Percentiles rank a stretch among this genome's conserved stretches.
Conservation (phyloP, 1,140 invertebrate genomes). For the Drosophila varians region DNA sequence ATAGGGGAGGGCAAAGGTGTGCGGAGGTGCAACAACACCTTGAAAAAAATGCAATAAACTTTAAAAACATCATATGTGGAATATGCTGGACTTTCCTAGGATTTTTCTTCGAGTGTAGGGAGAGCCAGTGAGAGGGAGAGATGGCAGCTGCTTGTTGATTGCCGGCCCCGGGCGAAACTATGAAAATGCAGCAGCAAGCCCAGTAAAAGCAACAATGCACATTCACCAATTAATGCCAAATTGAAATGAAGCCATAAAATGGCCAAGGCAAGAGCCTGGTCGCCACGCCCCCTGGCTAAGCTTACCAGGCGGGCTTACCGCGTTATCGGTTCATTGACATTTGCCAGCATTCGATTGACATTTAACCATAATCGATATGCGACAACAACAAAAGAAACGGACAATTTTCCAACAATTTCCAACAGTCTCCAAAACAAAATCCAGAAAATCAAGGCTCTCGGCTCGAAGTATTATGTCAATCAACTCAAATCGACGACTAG, state of each 20-base stretch:
- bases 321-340: slow-evolving; percentile 56
- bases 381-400: slow-evolving; percentile 7
- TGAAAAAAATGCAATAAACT: too few relatives aligned
- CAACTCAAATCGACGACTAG: slow-evolving; percentile 20
- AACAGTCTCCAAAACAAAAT: too few relatives aligned
- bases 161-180: slow-evolving; percentile 43
- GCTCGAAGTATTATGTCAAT: slow-evolving; percentile 41
- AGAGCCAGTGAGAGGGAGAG: slow-evolving; percentile 7
- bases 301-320: too few relatives aligned
- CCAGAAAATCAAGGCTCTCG: slow-evolving; percentile 12
- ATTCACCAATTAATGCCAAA: slow-evolving; percentile 67
- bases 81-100: too few relatives aligned
- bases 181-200: slow-evolving; percentile 35
- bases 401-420: too few relatives aligned
- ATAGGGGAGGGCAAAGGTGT: background rate
- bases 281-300: slow-evolving; percentile 16
- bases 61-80: too few relatives aligned
- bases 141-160: slow-evolving; percentile 43
- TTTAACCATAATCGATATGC: slow-evolving; percentile 31
- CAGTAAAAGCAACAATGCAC: slow-evolving; percentile 28
- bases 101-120: slow-evolving; percentile 1
- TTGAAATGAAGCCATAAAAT: slow-evolving; percentile 75
- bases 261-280: slow-evolving; percentile 16
- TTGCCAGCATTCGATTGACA: slow-evolving; percentile 34
- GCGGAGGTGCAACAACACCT: slow-evolving; percentile 5